Evolutionary conservation across 2,797 vertebrate species (phyloP), one percentile per base, ranked within the genome.

Genomic region (Tragelaphus eurycerus): DNA sequence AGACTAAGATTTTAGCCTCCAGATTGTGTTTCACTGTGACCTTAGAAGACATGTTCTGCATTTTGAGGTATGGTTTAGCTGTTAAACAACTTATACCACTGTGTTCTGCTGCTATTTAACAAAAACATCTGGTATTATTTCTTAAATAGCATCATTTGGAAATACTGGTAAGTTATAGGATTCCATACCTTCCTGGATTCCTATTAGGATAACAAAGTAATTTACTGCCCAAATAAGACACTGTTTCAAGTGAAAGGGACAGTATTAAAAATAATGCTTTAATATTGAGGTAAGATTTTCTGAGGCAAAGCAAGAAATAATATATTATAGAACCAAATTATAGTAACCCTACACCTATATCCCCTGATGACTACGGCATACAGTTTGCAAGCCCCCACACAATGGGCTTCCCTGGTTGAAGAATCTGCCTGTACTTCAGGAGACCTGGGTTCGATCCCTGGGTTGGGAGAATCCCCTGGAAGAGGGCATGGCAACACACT

Each of bases 1-100:
- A 85, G 71, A 60, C 52, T 60, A 87, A 89, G 10, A 52, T 76
- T 81, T 91, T 79, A 86, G 23, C 13, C 86, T 94, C 62, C 74
- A 62, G 31, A 29, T 46, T 82, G 88, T 55, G 9, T 82, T 43
- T 84, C 50, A 78, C 14, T 57, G 29, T 50, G 9, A 88, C 25
- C 14, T 71, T 71, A 29, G 27, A 27, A 57, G 21, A 76, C 17
- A 34, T 2, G 1, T 8, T 71, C 27, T 2, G 21, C 21, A 85
- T 31, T 87, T 52, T 67, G n/a, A 87, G 54, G 48, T 62, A 15
- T 4, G 50, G 46, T 83, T 88, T 74, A 16, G 25, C 48, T 93
- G 16, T 71, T 83, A 64, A 50, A 60, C 14, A 29, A 19, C 16
- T 17, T 46, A 34, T 9, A 9, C 4, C 19, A 4, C 3, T 62